These are phyloP conservation scores for Amia ocellicauda DNA, from an alignment of 2,113 vertebrate species.

Conservation along the genomic window DNA sequence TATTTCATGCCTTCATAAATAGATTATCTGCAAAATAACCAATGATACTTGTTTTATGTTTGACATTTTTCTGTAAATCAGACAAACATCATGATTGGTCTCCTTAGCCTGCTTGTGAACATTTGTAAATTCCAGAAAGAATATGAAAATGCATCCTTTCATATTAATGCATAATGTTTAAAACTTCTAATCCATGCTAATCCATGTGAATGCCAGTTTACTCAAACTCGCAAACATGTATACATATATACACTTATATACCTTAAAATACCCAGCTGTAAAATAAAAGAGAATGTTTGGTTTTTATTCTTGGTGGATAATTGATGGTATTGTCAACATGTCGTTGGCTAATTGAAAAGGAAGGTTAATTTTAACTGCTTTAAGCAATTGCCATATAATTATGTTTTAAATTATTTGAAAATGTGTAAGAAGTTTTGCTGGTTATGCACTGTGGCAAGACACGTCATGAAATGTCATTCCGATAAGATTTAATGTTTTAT, in stretches of 20 bases:
- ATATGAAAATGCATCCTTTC: too few species aligned
- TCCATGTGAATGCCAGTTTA: too few species aligned
- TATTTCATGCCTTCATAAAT: too few species aligned
- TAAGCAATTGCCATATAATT: conserved; percentile 50
- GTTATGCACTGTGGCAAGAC: conserved; percentile 50
- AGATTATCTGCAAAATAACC: too few species aligned
- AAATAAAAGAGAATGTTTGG: conserved; percentile 51
- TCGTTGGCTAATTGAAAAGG: conserved; percentile 29
- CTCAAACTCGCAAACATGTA: conserved; percentile 14
- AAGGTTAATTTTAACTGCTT: conserved; percentile 27
- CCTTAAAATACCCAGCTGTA: conserved; percentile 43
- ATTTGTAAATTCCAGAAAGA: too few species aligned
- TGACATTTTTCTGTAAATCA: too few species aligned
- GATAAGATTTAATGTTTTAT: conserved; percentile 51
- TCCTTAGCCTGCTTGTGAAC: too few species aligned
- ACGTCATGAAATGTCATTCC: conserved; percentile 53
- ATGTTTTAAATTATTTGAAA: conserved; percentile 43
- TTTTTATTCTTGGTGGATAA: conserved; percentile 54
- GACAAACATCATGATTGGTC: too few species aligned
- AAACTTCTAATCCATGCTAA: too few species aligned
- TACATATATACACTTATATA: conserved; percentile 32
- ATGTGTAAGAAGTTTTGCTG: conserved; percentile 37
- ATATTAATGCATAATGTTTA: too few species aligned
- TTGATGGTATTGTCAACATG: conserved; percentile 57
- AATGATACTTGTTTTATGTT: too few species aligned